phyloP scores from a whole-genome alignment of 2,113 vertebrate genomes.

The Cyphomyrus plagiostoma region DNA sequence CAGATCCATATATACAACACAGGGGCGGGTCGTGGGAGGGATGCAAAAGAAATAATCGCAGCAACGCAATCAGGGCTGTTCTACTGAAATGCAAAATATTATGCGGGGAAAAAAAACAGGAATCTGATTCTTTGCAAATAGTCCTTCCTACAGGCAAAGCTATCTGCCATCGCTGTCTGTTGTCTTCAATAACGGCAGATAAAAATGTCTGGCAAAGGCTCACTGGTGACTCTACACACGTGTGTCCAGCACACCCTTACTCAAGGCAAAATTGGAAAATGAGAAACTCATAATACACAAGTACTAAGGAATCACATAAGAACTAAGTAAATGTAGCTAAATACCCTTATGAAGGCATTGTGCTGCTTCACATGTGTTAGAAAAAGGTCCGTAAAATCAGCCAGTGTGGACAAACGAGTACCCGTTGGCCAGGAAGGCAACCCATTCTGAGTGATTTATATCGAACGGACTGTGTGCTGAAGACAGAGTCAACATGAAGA shows the following conservation, averaged over 20 bases:
- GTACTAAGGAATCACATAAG: background rate
- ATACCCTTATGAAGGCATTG: background rate
- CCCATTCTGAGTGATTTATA: background rate
- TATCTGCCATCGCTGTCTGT: slow-evolving; percentile 44
- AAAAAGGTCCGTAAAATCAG: background rate
- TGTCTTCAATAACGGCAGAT: slow-evolving; percentile 51
- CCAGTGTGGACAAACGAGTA: slow-evolving; percentile 50
- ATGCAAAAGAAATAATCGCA: background rate
- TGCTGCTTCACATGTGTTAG: background rate
- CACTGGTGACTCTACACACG: slow-evolving; percentile 25
- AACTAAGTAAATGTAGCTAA: background rate
- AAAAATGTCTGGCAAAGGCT: slow-evolving; percentile 55
- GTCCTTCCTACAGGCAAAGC: slow-evolving; percentile 63
- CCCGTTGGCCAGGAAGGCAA: slow-evolving; percentile 19
- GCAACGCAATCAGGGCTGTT: slow-evolving; percentile 7
- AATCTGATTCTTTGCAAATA: slow-evolving; percentile 32
- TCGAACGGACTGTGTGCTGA: background rate
- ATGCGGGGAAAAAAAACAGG: background rate
- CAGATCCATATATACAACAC: background rate
- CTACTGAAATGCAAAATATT: slow-evolving; percentile 24
- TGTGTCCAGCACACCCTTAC: background rate
- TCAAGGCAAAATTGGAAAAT: slow-evolving; percentile 21
- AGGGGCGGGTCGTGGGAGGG: background rate
- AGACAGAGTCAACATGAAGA: background rate
- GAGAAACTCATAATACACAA: slow-evolving; percentile 23